Evolutionary conservation across 2,113 vertebrate species (phyloP).

Genomic region (Ranitomeya variabilis): DNA sequence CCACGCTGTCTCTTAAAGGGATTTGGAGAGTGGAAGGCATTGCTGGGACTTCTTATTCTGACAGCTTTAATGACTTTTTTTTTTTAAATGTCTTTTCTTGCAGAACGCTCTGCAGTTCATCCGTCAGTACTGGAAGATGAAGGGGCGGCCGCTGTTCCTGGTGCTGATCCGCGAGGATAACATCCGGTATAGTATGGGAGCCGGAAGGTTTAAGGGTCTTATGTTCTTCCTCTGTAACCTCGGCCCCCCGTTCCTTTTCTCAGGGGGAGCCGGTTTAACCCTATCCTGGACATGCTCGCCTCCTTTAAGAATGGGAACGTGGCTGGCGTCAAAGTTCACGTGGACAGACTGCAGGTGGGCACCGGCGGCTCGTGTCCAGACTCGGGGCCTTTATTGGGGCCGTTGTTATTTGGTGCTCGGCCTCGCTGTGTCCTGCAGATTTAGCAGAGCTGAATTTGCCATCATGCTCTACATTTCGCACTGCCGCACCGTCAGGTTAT

Average conservation of each 20-base stretch:
- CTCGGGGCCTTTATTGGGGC: neutral
- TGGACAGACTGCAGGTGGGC: constrained; percentile 92
- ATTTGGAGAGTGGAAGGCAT: neutral
- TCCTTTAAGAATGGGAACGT: constrained; percentile 91
- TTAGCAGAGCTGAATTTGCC: neutral
- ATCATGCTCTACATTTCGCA: neutral
- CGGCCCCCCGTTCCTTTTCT: constrained; percentile 41
- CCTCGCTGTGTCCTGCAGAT: neutral
- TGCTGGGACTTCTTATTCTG: neutral
- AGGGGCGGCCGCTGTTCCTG: constrained; percentile 90
- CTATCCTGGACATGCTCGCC: constrained; percentile 94
- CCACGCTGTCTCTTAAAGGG: neutral
- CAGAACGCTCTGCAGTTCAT: constrained; percentile 98
- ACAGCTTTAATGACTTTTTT: neutral
- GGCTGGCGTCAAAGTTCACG: constrained; percentile 95
- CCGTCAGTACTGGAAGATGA: constrained; percentile 98
- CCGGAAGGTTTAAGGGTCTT: neutral
- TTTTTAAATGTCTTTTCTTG: constrained; percentile 41
- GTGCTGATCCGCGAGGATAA: constrained; percentile 97
- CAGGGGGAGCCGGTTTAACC: constrained; percentile 96
- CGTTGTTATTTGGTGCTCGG: neutral
- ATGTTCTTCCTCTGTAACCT: neutral
- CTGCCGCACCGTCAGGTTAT: neutral
- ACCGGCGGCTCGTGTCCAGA: neutral
- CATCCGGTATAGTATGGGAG: constrained; percentile 80